Evolutionary conservation across 2,888 invertebrate genomes (phyloP), one percentile per base, ranked within the genome.

Genomic region (Phytoseiulus persimilis): DNA sequence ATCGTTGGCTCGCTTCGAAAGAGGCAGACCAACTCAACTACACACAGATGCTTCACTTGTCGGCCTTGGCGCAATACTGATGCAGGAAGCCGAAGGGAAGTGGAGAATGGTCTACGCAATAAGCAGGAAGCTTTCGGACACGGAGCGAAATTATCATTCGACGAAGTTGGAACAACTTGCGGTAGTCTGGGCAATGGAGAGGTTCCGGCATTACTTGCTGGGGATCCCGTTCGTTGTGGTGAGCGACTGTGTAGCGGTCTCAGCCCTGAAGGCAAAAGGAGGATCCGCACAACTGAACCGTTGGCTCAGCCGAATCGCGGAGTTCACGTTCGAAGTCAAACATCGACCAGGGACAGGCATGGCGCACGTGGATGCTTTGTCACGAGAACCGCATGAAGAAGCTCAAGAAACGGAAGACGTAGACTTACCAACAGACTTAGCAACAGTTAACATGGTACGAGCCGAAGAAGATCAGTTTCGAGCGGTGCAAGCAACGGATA

Each of bases 361-460:
- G 90, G 28, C 2, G 31, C 90, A 90, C 33, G 90, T 90, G 9
- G 89, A 90, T 39, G 83, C 89, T 14, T 14, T 89, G 18, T 39
- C 39, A 28, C 9, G 90, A 39, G 83, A 33, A 6, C 83, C 83
- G 31, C 11, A 32, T 28, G 89, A 46, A 83, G 89, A 89, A 89
- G 89, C 89, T 65, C 45, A 65, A 28, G 65, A 65, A 18, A 28
- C 9, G 65, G 65, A 65, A 3, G 65, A 65, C 9, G 65, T 11
- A 1, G 18, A 18, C 18, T 14, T 3, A 23, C 65, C 65, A 2
- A 65, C 65, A 65, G 65, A 65, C 65, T 2, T 65, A 1, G 65
- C 5, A 2, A 65, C 65, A 23, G 65, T 65, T 6, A 65, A 65
- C 9, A 65, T 3, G 65, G 18, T 65, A 14, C 23, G 65, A 65